Conservation (phyloP, 2,113 vertebrate species). For the Canis aureus region DNA sequence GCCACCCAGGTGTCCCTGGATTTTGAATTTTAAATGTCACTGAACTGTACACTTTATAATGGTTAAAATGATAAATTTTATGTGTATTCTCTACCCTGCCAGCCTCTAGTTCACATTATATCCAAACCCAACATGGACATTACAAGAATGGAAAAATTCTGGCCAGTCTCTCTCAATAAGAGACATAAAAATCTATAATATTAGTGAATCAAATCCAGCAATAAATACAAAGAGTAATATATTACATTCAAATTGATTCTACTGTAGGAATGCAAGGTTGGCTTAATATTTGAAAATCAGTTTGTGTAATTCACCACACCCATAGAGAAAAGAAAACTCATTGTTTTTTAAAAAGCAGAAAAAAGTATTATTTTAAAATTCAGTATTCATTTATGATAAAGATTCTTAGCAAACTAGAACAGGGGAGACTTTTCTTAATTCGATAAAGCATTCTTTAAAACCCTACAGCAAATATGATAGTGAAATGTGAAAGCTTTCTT, state of each 20-base stretch:
- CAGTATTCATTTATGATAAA: neutral
- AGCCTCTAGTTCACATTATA: neutral
- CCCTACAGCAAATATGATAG: neutral
- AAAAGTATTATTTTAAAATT: neutral
- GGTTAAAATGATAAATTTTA: neutral
- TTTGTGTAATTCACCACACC: neutral
- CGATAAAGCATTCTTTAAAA: neutral
- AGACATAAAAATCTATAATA: neutral
- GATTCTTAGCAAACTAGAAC: neutral
- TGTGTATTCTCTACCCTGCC: neutral
- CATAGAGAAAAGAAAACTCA: neutral
- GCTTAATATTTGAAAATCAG: neutral
- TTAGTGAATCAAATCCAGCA: neutral
- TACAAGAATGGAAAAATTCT: neutral
- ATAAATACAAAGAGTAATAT: neutral
- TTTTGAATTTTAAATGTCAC: neutral
- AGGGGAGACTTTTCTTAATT: neutral
- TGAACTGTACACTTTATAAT: neutral
- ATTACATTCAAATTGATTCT: neutral
- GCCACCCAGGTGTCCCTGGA: neutral
- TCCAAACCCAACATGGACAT: neutral
- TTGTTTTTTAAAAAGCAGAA: constrained; percentile 12
- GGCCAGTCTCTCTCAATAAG: neutral
- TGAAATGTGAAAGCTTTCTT: neutral
- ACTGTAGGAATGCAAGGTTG: neutral